Percentiles rank a stretch among this genome's conserved stretches.
phyloP scores from a whole-genome alignment of 2,888 invertebrate genomes.

The Lordiphosa andalusiaca region DNA sequence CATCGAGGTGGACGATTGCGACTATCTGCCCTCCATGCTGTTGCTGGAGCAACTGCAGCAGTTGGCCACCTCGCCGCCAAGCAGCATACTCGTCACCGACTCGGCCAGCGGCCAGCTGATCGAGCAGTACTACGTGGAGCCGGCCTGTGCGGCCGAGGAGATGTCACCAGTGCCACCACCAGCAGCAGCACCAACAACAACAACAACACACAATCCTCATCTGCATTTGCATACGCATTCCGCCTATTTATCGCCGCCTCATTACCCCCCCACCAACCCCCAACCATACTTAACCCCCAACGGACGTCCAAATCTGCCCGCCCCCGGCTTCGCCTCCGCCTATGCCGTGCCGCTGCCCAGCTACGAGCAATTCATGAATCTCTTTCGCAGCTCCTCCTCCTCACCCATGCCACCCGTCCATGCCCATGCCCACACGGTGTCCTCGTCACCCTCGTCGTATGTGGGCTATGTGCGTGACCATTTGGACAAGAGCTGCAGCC shows the following conservation, averaged over 20 bases:
- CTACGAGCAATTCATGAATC: constrained; percentile 78
- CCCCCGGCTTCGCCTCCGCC: constrained; percentile 38
- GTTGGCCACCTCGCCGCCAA: constrained; percentile 75
- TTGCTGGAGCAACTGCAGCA: constrained; percentile 77
- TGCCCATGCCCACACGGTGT: constrained; percentile 69
- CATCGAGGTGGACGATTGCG: constrained; percentile 79
- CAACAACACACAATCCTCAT: constrained; percentile 35
- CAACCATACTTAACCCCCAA: constrained; percentile 47
- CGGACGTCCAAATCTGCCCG: constrained; percentile 61
- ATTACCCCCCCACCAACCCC: constrained; percentile 41
- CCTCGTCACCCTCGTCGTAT: constrained; percentile 77
- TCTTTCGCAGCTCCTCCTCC: constrained; percentile 79
- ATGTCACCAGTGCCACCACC: constrained; percentile 12
- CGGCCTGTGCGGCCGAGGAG: constrained; percentile 61
- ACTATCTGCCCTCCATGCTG: constrained; percentile 66
- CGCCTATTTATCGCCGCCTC: constrained; percentile 76
- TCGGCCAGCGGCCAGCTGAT: constrained; percentile 71
- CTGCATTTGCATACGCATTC: constrained; percentile 74
- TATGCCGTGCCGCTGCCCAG: constrained; percentile 59
- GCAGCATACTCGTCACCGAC: constrained; percentile 58
- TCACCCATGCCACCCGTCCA: constrained; percentile 47
- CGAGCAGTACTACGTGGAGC: constrained; percentile 73
- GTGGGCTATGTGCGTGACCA: constrained; percentile 78
- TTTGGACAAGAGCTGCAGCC: constrained; percentile 77
- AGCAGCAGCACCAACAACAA: background rate